These are phyloP conservation scores for Lacanobia wlatinum DNA, from an alignment of 2,888 invertebrate species.

Conservation along the genomic window DNA sequence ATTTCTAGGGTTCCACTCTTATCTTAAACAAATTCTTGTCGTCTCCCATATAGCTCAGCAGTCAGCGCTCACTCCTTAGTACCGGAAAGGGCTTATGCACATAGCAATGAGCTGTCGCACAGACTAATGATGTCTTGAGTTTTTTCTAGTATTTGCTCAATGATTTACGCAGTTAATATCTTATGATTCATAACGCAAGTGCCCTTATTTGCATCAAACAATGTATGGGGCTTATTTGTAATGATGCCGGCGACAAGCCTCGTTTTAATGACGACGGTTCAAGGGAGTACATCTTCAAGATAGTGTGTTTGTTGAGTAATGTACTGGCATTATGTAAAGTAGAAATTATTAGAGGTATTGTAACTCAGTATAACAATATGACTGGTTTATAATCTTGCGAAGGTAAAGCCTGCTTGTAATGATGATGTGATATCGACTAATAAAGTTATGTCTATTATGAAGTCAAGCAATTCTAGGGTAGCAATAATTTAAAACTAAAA, in stretches of 20 bases:
- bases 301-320: constrained; percentile 14
- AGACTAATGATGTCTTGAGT: constrained; percentile 45
- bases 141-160: constrained; percentile 43
- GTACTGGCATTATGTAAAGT: constrained; percentile 21
- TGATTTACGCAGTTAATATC: constrained; percentile 59
- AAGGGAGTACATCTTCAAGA: constrained; percentile 49
- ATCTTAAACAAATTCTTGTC: constrained; percentile 24
- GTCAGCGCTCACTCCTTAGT: background rate
- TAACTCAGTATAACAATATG: constrained; percentile 3
- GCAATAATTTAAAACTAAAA: too few relatives aligned
- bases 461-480: too few relatives aligned
- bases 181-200: constrained; percentile 45
- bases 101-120: constrained; percentile 29
- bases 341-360: constrained; percentile 7
- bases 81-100: constrained; percentile 55
- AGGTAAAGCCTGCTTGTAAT: background rate
- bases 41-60: background rate
- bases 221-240: constrained; percentile 36
- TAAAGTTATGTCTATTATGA: too few relatives aligned
- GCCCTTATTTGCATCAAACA: constrained; percentile 56
- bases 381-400: background rate
- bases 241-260: background rate
- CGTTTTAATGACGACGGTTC: constrained; percentile 43
- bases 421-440: background rate
- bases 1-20: background rate